Evolutionary conservation across 2,888 invertebrate genomes (phyloP).

Genomic region (Synergus laeviventris): DNA sequence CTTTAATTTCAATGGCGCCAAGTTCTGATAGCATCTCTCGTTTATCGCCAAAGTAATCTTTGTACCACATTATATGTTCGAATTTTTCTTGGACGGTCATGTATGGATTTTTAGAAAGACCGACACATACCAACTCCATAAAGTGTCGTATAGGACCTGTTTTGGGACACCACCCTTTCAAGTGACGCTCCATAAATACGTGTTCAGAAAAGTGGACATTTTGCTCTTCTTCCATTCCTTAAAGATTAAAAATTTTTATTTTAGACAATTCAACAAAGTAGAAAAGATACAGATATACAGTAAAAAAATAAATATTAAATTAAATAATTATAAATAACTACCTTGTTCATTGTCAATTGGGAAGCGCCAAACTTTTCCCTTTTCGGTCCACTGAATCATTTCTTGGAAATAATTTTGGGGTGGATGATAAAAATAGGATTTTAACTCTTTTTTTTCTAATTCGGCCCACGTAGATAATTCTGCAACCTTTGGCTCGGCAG

Average conservation of each 20-base stretch:
- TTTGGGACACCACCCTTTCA: conserved; percentile 93
- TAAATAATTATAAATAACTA: conserved; percentile 65
- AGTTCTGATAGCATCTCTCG: conserved; percentile 83
- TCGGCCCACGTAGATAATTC: conserved; percentile 83
- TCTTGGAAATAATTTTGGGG: conserved; percentile 95
- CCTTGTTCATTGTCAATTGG: conserved; percentile 99
- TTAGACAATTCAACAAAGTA: background rate
- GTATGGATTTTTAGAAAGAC: conserved; percentile 95
- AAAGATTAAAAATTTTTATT: conserved; percentile 49
- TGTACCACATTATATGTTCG: conserved; percentile 94
- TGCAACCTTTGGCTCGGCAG: conserved; percentile 69
- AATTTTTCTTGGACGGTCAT: conserved; percentile 91
- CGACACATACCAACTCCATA: conserved; percentile 97
- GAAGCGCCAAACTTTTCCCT: conserved; percentile 97
- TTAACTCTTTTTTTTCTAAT: conserved; percentile 82
- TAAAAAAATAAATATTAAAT: background rate
- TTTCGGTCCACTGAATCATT: conserved; percentile 94
- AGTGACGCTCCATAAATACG: conserved; percentile 91
- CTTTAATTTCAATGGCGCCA: conserved; percentile 75
- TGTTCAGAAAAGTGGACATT: conserved; percentile 93
- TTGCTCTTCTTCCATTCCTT: conserved; percentile 83
- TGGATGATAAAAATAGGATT: conserved; percentile 82
- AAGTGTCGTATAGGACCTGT: conserved; percentile 95
- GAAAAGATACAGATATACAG: background rate
- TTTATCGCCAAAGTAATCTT: conserved; percentile 91